Base-by-base conservation (phyloP, 2,888 invertebrate species). In the Odontomyia ornata region DNA sequence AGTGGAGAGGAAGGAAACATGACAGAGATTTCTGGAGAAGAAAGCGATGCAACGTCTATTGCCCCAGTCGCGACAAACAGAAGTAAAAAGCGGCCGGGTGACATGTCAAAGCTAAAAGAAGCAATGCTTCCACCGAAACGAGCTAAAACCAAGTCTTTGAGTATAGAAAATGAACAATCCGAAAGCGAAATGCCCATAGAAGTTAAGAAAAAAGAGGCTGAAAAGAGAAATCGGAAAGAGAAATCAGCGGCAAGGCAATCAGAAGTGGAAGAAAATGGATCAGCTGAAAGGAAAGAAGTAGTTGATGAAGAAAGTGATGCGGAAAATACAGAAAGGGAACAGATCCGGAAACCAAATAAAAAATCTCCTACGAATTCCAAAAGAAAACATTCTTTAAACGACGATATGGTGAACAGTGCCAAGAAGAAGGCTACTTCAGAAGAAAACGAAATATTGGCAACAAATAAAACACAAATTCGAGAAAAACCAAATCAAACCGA, bases 401-500 rank as follows among this genome's bases (percentile, higher is more conserved):
- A 72, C 23, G 47, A 76, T 73, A 18, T 71, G 60, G 57, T 77
- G 64, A 46, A 18, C 13, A 36, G 18, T 43, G n/a, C 71, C 30
- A 75, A 76, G 73, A 77, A 27, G 72, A 72, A 73, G 3, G 15
- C 62, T 4, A 18, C 25, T 13, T 43, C 28, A n/a, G 23, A 47
- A 46, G 23, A 11, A 47, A 69, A 46, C 13, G 18, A 65, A n/a
- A 47, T 18, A 13, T 1, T 18, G 1, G 18, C 21, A 57, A 43
- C 9, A 87, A 87, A 81, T 87, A 86, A 79, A 85, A 85, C 79
- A 86, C 86, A 81, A 87, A 88, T 80, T 88, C 86, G 79, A 87
- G 88, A 28, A 86, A 88, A 13, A 89, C 88, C 78, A 88, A 88
- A 81, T 87, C 87, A 4, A 89, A 88, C 82, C 85, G 85, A 76